phyloP scores from a whole-genome alignment of 1,140 invertebrate species.

The Drusus annulatus region DNA sequence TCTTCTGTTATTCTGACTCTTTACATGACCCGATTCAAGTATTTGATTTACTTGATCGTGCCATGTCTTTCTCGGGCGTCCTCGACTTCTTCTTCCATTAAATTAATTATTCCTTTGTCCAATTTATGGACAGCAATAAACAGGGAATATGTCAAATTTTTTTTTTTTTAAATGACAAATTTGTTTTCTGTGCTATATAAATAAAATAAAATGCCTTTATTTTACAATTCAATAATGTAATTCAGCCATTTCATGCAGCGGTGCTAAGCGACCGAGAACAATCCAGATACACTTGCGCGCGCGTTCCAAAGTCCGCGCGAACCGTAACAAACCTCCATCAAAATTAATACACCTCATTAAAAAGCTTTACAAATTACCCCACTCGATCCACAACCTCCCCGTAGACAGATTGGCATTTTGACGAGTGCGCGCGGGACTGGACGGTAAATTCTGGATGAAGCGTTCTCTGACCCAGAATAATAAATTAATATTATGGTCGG shows the following conservation, averaged over 20 bases:
- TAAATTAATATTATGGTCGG: no score
- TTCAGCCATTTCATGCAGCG: background rate
- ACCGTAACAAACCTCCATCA: background rate
- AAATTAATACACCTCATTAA: background rate
- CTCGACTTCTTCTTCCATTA: no score
- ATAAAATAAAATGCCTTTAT: no score
- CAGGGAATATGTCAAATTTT: no score
- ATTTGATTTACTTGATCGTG: no score
- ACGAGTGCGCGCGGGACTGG: background rate
- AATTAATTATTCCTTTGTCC: no score
- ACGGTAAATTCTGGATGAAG: background rate
- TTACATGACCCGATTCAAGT: no score
- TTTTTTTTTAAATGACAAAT: no score
- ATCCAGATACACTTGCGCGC: conserved; percentile 37
- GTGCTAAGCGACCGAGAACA: conserved; percentile 3
- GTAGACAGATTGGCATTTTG: background rate
- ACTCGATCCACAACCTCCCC: background rate
- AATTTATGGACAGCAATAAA: no score
- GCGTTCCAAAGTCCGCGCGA: conserved; percentile 14
- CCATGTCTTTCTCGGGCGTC: no score
- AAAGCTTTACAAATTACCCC: background rate
- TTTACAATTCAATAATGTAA: background rate
- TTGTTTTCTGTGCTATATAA: no score
- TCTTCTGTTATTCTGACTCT: no score
- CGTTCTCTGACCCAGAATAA: conserved; percentile 29